Percentiles rank a stretch among this genome's conserved stretches.
Evolutionary conservation across 2,888 invertebrate species (phyloP).

Genomic region (Lepetodrilus schrolli): DNA sequence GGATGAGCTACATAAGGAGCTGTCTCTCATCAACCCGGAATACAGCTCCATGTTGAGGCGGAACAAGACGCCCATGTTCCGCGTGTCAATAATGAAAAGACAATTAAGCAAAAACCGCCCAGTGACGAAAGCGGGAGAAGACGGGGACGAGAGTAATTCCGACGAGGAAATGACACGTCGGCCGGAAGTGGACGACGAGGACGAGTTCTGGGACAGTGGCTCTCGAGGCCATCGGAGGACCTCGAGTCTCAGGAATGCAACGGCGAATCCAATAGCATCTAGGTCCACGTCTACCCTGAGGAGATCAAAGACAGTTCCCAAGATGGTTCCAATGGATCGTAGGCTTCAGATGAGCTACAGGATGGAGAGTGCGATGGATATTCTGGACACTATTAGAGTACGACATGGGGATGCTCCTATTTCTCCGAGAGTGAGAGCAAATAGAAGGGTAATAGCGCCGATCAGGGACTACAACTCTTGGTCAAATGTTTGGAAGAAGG

Average conservation of each 20-base stretch:
- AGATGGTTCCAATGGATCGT: conserved; percentile 47
- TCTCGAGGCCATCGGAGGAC: neutral
- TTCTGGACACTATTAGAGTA: conserved; percentile 62
- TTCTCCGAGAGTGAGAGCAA: conserved; percentile 52
- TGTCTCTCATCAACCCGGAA: conserved; percentile 53
- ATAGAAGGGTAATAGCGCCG: conserved; percentile 73
- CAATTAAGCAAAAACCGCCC: neutral
- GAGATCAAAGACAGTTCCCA: neutral
- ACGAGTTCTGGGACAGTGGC: neutral
- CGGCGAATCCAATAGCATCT: neutral
- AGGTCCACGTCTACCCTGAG: conserved; percentile 36
- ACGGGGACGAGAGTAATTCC: neutral
- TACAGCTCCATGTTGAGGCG: conserved; percentile 47
- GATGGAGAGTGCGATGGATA: conserved; percentile 70
- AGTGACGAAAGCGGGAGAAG: neutral
- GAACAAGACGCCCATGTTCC: conserved; percentile 54
- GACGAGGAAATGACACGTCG: neutral
- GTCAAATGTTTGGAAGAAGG: conserved; percentile 88
- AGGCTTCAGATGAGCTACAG: conserved; percentile 63
- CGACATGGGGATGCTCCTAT: conserved; percentile 49
- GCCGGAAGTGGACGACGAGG: neutral
- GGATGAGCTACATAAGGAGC: conserved; percentile 60
- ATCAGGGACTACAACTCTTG: conserved; percentile 91
- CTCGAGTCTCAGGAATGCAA: neutral
- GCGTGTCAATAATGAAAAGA: conserved; percentile 21